phyloP scores from a whole-genome alignment of 2,113 vertebrate species.

The Hystrix brachyura region DNA sequence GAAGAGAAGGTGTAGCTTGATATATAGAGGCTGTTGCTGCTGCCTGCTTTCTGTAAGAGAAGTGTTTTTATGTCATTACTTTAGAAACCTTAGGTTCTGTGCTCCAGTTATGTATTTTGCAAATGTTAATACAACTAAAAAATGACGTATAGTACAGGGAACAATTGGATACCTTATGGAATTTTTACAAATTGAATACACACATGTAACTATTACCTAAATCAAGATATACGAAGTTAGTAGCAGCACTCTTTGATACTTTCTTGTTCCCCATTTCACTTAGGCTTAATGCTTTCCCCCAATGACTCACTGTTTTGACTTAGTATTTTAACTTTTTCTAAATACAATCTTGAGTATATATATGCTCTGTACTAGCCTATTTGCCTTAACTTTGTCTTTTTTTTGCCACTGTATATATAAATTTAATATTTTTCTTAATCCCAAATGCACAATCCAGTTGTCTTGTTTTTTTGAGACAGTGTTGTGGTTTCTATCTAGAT shows the following conservation, averaged over 20 bases:
- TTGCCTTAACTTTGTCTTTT: not conserved
- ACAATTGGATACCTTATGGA: not conserved
- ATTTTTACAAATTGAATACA: not conserved
- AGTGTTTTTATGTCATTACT: not conserved
- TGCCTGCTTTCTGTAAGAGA: not conserved
- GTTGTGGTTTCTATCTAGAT: too few species aligned
- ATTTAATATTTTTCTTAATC: too few species aligned
- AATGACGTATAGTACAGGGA: not conserved
- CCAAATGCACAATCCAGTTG: too few species aligned
- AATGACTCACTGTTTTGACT: not conserved
- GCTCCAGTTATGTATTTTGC: not conserved
- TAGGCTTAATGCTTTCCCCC: not conserved
- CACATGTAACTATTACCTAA: not conserved
- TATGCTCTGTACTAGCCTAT: not conserved
- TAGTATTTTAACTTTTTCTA: slow-evolving; percentile 16
- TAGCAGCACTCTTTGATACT: not conserved
- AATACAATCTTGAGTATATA: not conserved
- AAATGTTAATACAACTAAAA: not conserved
- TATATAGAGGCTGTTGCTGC: not conserved
- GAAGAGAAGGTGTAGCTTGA: not conserved
- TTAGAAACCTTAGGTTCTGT: not conserved
- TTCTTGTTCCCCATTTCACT: not conserved
- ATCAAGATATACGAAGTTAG: not conserved
- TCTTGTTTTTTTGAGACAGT: not conserved
- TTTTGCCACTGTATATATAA: not conserved